These are phyloP conservation scores for Glaucopsyche alexis DNA, from an alignment of 2,888 invertebrate species.

Conservation along the genomic window DNA sequence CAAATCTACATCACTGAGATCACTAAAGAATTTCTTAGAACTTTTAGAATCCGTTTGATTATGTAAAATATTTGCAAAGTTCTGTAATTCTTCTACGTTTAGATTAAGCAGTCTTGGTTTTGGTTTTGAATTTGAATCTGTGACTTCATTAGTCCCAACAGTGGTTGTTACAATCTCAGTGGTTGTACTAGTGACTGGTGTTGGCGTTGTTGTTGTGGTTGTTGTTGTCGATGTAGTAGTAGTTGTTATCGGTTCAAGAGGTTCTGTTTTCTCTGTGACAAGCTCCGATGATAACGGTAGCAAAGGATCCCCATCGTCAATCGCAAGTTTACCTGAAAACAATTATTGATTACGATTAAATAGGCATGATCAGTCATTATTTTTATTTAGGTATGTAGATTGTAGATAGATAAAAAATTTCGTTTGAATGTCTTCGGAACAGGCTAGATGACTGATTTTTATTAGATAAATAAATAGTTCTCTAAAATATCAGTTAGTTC, in stretches of 20 bases:
- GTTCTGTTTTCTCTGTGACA: constrained; percentile 37
- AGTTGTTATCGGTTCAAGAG: constrained; percentile 32
- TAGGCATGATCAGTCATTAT: background rate
- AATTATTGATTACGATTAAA: background rate
- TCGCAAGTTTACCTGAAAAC: constrained; percentile 62
- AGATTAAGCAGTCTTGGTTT: constrained; percentile 63
- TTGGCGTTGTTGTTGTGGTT: constrained; percentile 42
- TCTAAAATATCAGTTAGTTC: too few species aligned
- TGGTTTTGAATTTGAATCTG: constrained; percentile 50
- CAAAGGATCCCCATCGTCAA: constrained; percentile 58
- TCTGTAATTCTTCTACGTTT: constrained; percentile 68
- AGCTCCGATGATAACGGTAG: constrained; percentile 38
- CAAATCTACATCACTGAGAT: constrained; percentile 90
- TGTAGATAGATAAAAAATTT: background rate
- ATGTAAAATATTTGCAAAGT: constrained; percentile 66
- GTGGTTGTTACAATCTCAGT: constrained; percentile 40
- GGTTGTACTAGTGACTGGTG: constrained; percentile 42
- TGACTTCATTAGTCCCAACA: constrained; percentile 43
- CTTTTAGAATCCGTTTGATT: constrained; percentile 56
- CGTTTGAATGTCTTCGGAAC: background rate
- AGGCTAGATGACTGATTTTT: too few species aligned
- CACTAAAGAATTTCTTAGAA: constrained; percentile 64
- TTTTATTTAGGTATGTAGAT: background rate
- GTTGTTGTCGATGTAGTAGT: constrained; percentile 38
- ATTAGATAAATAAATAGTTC: too few species aligned